Evolutionary conservation across 1,140 invertebrate species (phyloP).

Genomic region (Lepidurus couesii): DNA sequence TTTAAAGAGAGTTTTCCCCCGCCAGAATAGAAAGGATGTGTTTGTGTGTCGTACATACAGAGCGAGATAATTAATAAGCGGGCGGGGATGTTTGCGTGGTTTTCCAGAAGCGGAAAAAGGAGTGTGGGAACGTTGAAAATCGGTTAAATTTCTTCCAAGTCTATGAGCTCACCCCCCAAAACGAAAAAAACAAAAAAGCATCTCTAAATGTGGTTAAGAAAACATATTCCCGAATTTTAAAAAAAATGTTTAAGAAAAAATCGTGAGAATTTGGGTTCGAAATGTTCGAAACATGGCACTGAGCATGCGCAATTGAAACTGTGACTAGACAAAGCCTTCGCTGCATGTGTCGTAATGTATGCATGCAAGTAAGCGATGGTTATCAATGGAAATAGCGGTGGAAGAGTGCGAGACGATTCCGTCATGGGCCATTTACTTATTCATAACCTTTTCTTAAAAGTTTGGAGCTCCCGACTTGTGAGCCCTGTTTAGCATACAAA

Average conservation of each 20-base stretch:
- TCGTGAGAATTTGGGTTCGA: too few species aligned
- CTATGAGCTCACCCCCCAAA: not conserved
- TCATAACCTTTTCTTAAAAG: slow-evolving; percentile 3
- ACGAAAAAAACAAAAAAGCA: not conserved
- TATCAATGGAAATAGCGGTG: not conserved
- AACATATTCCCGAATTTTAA: too few species aligned
- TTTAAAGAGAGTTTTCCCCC: not conserved
- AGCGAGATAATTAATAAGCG: not conserved
- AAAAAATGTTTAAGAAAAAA: too few species aligned
- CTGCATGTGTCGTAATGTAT: not conserved
- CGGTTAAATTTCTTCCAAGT: not conserved
- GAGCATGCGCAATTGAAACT: too few species aligned
- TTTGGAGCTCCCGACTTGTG: not conserved
- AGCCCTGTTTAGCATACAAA: slow-evolving; percentile 2
- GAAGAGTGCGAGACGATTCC: not conserved
- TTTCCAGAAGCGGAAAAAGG: not conserved
- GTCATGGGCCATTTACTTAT: slow-evolving; percentile 3
- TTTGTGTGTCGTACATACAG: not conserved
- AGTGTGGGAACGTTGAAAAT: not conserved
- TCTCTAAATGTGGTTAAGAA: not conserved
- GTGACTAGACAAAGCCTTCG: not conserved
- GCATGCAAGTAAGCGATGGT: slow-evolving; percentile 1
- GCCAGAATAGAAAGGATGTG: not conserved
- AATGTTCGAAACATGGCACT: too few species aligned
- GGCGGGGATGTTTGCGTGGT: slow-evolving; percentile 3